A percentile compares a stretch with the other conserved stretches of the same genome.
Evolutionary conservation across 2,113 vertebrate genomes (phyloP).

Genomic region (Thalassoma bifasciatum): DNA sequence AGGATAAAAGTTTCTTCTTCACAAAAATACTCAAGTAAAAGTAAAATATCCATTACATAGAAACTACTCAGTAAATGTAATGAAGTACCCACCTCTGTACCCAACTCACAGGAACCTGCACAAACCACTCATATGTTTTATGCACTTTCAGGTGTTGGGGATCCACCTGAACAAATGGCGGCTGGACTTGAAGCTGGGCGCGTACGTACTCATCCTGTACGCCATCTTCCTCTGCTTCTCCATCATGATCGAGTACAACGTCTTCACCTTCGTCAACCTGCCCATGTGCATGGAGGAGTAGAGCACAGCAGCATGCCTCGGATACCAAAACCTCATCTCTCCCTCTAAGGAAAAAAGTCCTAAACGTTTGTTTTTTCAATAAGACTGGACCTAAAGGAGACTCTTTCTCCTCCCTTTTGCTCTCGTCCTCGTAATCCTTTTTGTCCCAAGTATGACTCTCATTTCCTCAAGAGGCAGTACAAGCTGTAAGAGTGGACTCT

Average conservation of each 20-base stretch:
- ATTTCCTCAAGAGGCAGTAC: conserved; percentile 48
- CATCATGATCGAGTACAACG: conserved; percentile 97
- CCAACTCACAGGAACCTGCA: rapidly evolving
- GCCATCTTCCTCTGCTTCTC: conserved; percentile 96
- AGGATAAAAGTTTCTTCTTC: too few relatives aligned
- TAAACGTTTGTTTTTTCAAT: conserved; percentile 6
- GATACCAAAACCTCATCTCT: conserved; percentile 65
- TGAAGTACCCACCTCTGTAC: background rate
- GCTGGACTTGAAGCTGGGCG: conserved; percentile 92
- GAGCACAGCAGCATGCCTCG: conserved; percentile 55
- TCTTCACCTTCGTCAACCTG: conserved; percentile 99
- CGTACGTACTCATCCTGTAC: conserved; percentile 92
- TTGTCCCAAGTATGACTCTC: conserved; percentile 28
- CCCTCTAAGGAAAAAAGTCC: conserved; percentile 16
- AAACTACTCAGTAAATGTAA: too few relatives aligned
- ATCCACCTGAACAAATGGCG: conserved; percentile 96
- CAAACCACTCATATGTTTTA: background rate
- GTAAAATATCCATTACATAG: too few relatives aligned
- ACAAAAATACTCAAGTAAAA: too few relatives aligned
- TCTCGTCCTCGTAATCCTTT: conserved; percentile 37
- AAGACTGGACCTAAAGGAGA: conserved; percentile 62
- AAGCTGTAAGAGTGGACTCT: conserved; percentile 26
- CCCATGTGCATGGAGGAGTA: conserved; percentile 95
- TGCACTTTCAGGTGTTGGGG: conserved; percentile 86
- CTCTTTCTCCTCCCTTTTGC: conserved; percentile 16